A percentile compares a stretch with the other conserved stretches of the same genome.
Evolutionary conservation across 2,797 vertebrate species (phyloP).

Genomic region (Myotis pilosus): DNA sequence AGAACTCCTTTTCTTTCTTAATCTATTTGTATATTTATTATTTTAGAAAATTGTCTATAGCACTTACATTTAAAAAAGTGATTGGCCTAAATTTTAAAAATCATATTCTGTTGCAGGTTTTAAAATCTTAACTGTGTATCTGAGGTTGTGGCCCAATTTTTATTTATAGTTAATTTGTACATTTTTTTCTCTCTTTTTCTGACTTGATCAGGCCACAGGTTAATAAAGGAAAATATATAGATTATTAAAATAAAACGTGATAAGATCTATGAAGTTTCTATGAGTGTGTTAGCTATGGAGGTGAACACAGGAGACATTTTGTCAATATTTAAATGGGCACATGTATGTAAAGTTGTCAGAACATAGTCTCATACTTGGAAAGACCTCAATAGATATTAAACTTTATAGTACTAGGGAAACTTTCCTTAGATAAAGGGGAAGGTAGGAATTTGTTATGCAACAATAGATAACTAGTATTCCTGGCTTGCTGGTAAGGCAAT

Average conservation of each 20-base stretch:
- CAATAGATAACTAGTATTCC: conserved; percentile 1
- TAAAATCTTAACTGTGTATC: not conserved
- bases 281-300: not conserved
- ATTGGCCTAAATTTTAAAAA: not conserved
- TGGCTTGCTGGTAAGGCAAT: not conserved
- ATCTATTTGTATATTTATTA: not conserved
- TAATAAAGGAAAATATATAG: not conserved
- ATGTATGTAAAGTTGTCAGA: not conserved
- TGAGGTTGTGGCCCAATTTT: not conserved
- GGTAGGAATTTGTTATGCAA: not conserved
- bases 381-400: not conserved
- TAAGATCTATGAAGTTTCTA: not conserved
- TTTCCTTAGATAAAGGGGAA: not conserved
- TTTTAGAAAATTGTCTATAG: not conserved
- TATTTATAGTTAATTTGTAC: not conserved
- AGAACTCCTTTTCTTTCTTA: conserved; percentile 15
- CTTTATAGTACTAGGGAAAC: not conserved
- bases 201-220: not conserved
- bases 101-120: not conserved
- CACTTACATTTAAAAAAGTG: not conserved
- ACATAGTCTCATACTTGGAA: not conserved
- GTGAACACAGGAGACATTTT: not conserved
- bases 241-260: not conserved
- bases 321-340: not conserved
- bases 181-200: not conserved